Base-by-base conservation (phyloP, 2,113 vertebrate genomes). In the Atractosteus spatula region DNA sequence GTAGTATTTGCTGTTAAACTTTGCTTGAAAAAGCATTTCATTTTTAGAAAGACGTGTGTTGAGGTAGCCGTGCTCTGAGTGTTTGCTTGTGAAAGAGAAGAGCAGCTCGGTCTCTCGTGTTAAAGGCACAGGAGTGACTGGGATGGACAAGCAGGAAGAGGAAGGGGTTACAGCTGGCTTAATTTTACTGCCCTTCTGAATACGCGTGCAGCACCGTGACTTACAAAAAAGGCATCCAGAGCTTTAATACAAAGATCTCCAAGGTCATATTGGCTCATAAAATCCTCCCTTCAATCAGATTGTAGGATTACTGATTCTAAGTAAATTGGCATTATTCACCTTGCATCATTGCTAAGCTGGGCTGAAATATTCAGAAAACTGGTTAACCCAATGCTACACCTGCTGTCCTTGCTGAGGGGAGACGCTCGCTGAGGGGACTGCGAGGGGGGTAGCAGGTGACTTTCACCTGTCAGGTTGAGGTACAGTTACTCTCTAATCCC, bases 281-380 rank as follows among this genome's bases (percentile, higher is more conserved):
- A 93, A 93, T 93, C 92, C 90, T 80, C 78, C 73, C 78, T 86
- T 86, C 91, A 94, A 92, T 95, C 91, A 92, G 92, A 96, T 94
- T 94, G 93, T 92, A 89, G 93, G 93, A 94, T 94, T 93, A 92
- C 89, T 85, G 86, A 87, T 92, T 91, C 88, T 91, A 91, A 94
- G 91, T 92, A 92, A 95, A 95, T 93, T 89, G 89, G 86, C 71
- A 82, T 86, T 89, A 87, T 86, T 92, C 89, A 80, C 87, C 83
- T 88, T 91, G 89, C 91, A 94, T 95, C 87, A 93, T 89, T 91
- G 89, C 91, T 92, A 94, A 93, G 92, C 89, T 84, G 84, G 65
- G 81, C 83, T 83, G 61, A 89, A 89, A 89, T 89, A 86, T 80
- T 80, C 79, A 68, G 51, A 83, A 87, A 84, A 88, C 79, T 76